Base-by-base conservation (phyloP, 2,113 vertebrate species). In the Aphyosemion australe region DNA sequence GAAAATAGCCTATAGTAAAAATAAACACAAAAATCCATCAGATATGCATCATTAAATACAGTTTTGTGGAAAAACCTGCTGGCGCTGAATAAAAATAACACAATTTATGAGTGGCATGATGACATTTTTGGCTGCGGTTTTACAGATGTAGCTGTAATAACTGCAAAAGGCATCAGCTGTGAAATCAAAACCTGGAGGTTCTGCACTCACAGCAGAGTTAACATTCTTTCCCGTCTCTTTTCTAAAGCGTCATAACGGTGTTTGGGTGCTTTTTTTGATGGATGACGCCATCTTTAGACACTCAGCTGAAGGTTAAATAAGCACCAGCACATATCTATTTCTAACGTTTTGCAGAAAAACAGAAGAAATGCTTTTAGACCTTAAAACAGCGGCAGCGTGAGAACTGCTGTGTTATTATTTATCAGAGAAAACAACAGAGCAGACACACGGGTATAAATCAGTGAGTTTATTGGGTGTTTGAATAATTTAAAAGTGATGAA, bases 401-500 rank as follows among this genome's bases (percentile, higher is more conserved):
- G 6, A 45, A 14, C 3, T 57, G 13, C 3, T 32, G 32, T 32
- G 32, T 37, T 8, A 7, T 37, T 37, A 37, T 37, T 37, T 37
- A 37, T 12, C 8, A 15, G 2, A 31, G 42, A 45, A 81, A 79
- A 69, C 13, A n/a, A 80, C 52, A 69, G 42, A 49, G 10, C 62
- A 65, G 48, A 80, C 52, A n/a, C 37, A 31, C 64, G 2, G 6
- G n/a, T 88, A 87, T 45, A 87, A 89, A 86, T 89, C 82, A 71
- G 41, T 80, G 66, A 71, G 49, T 90, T 88, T 88, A 88, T 90
- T 90, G 68, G 50, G 68, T 79, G 79, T 84, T n/a, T 72, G 84
- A 90, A 91, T 91, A 90, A 91, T 91, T 91, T 90, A 91, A 86
- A 41, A 58, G 75, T 77, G 69, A 74, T 76, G 52, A 74, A 79